Evolutionary conservation across 1,140 invertebrate species (phyloP).

Genomic region (Sinonovacula constricta): DNA sequence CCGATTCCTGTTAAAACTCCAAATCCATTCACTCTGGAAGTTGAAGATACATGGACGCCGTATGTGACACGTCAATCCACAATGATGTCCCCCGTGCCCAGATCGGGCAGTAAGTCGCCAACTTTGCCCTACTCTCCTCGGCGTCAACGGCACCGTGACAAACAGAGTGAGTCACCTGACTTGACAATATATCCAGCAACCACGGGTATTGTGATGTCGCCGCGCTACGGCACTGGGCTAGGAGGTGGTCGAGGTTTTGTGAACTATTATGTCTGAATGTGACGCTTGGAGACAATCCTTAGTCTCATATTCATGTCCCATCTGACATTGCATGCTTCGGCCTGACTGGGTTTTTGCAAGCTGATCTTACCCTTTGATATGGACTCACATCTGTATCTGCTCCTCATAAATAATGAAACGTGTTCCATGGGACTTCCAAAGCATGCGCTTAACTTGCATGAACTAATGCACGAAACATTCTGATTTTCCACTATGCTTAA

Average conservation of each 20-base stretch:
- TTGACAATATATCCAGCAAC: constrained; percentile 41
- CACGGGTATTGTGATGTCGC: constrained; percentile 33
- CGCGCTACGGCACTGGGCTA: constrained; percentile 28
- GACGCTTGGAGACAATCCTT: too few species aligned
- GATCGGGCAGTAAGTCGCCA: constrained; percentile 32
- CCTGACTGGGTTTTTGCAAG: too few species aligned
- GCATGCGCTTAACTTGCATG: too few species aligned
- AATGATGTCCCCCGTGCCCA: constrained; percentile 26
- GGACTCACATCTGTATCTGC: too few species aligned
- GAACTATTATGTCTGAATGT: constrained; percentile 34
- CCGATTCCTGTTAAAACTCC: constrained; percentile 47
- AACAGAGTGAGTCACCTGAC: constrained; percentile 42
- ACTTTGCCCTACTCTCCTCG: constrained; percentile 19
- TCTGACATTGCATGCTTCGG: too few species aligned
- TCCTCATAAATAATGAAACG: too few species aligned
- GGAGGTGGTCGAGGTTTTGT: constrained; percentile 30
- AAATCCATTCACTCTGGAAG: constrained; percentile 45
- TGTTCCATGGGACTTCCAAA: too few species aligned
- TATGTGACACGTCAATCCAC: constrained; percentile 46
- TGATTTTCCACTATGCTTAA: too few species aligned
- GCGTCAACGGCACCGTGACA: neutral
- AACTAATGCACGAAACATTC: too few species aligned
- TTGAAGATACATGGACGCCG: constrained; percentile 49
- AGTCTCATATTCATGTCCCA: too few species aligned
- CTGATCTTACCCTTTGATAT: too few species aligned